Base-by-base conservation (phyloP, 2,113 vertebrate species). In the Balaenoptera acutorostrata region DNA sequence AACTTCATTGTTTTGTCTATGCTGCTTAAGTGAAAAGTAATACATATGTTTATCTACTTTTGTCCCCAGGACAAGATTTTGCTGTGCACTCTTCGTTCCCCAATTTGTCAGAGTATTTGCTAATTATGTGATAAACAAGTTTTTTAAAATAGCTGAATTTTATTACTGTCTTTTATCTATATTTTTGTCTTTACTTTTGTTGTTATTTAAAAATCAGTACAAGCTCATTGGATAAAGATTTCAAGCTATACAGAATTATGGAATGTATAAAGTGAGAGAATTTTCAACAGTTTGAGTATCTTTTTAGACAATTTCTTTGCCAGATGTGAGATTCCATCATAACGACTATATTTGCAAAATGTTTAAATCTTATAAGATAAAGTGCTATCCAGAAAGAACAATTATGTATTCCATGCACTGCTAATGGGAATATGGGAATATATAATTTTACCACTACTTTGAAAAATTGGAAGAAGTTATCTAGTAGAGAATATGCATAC, bases 131-230 rank as follows among this genome's bases (percentile, higher is more conserved):
- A 93, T 29, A 87, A 74, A 36, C 3, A 52, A 63, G 13, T 3
- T 97, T 86, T 93, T 72, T 72, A 90, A 88, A 80, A 49, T 31
- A 85, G 55, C 25, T 95, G 21, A 80, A 80, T 72, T 78, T 71
- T 64, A 80, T 80, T 59, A 59, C 69, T 68, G 15, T 44, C 39
- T 85, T 57, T 71, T 49, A 72, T 55, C 23, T 74, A 27, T 49
- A 72, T 72, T 68, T 74, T 92, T 88, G 10, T 84, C 21, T 90
- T 78, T 31, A 39, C n/a, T 46, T 83, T 64, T 66, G 9, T 75
- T 69, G 2, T 87, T 82, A 75, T 82, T 86, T 75, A 61, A 90
- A 93, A 95, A 82, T 1, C 4, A 57, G 20, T 57, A 18, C n/a
- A 61, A 82, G 8, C 5, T 39, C 4, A 64, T 46, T 41, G 93